Base-by-base conservation (phyloP, 2,113 vertebrate genomes). In the Gallinago media region DNA sequence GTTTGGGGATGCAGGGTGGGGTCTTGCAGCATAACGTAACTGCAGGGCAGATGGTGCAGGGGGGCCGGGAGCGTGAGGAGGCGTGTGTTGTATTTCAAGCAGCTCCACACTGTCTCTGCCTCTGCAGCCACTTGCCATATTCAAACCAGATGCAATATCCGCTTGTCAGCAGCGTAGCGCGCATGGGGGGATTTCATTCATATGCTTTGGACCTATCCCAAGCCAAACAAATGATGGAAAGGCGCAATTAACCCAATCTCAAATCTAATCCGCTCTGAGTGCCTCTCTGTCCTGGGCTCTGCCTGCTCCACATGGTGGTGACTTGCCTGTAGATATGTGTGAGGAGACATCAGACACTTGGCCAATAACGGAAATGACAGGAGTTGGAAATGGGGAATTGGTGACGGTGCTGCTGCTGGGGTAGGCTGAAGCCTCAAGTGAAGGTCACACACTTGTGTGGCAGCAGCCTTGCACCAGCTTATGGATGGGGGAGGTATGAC, bases 121-220 rank as follows among this genome's bases (percentile, higher is more conserved):
- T 88, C 74, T 63, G 75, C 91, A 96, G 87, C 81, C 91, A 78
- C 94, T 92, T 68, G 83, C 94, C 95, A 83, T 94, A 93, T 96
- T 92, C 95, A 95, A 96, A 96, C 96, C 96, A 97, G 97, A 96
- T 96, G 96, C 96, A 96, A 95, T 96, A 95, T 96, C 95, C 95
- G 65, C 89, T 59, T 96, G 87, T 96, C 96, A 96, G 95, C 96
- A 94, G 85, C 0, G 10, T 26, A 25, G 78, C 12, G 5, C 77
- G 82, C 91, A 80, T 74, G 95, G 96, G 56, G 88, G 90, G 84
- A 85, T 78, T 93, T 89, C 59, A 74, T 93, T 95, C 81, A 83
- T 77, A 61, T 38, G 68, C 54, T 92, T 89, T 92, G 96, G 92
- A 93, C 77, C 61, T 66, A 36, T 85, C 86, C 94, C 94, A 96